phyloP scores from a whole-genome alignment of 1,140 invertebrate species.

The Scylla paramamosain region DNA sequence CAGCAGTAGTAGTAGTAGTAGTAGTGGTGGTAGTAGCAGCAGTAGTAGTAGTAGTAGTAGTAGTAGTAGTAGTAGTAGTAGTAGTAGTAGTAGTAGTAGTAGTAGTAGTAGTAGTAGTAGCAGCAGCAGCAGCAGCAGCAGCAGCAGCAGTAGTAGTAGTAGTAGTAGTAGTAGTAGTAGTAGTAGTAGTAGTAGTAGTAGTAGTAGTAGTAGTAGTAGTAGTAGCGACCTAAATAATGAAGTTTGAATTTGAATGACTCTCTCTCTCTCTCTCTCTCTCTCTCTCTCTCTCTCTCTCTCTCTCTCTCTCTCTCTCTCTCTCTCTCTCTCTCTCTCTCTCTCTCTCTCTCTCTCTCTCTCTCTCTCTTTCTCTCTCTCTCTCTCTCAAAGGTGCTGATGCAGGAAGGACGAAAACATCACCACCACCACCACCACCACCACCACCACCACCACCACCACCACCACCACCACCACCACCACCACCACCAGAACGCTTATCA shows the following conservation, averaged over 20 bases:
- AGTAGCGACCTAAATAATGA: background rate
- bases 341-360: too few relatives aligned
- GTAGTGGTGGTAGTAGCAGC: background rate
- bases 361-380: background rate
- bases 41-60: conserved; percentile 21
- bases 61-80: conserved; percentile 23
- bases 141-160: too few relatives aligned
- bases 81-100: background rate
- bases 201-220: background rate
- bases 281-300: too few relatives aligned
- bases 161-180: background rate
- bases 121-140: too few relatives aligned
- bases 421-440: background rate
- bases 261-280: too few relatives aligned
- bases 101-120: background rate
- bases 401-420: background rate
- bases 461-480: background rate
- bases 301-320: too few relatives aligned
- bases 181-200: conserved; percentile 9
- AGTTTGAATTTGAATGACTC: too few relatives aligned
- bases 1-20: too few relatives aligned
- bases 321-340: too few relatives aligned
- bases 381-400: background rate
- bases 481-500: background rate
- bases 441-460: background rate